Evolutionary conservation across 2,797 vertebrate species (phyloP).

Genomic region (Alcedo quadribrachys): DNA sequence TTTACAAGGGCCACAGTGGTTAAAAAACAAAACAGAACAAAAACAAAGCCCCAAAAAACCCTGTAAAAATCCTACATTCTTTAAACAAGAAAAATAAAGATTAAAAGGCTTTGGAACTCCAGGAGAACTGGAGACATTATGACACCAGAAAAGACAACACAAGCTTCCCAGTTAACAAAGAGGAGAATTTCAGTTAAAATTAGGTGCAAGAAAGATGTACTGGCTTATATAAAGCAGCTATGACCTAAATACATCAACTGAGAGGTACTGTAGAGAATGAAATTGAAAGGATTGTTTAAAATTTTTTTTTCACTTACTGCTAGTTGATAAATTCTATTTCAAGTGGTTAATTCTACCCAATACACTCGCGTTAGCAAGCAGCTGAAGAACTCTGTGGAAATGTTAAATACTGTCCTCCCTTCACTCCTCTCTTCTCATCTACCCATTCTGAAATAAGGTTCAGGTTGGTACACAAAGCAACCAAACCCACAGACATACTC

Average conservation of each 20-base stretch:
- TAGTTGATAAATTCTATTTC: neutral
- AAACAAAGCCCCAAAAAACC: too few species aligned
- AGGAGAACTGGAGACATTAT: rapidly evolving
- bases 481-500: neutral
- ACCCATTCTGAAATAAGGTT: neutral
- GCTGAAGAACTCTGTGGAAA: neutral
- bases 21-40: neutral
- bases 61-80: rapidly evolving
- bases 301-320: neutral
- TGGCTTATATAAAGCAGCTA: neutral
- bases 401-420: neutral
- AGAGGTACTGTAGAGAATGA: neutral
- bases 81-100: neutral
- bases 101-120: neutral
- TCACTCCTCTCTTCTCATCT: neutral
- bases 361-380: neutral
- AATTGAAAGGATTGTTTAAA: neutral
- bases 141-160: neutral
- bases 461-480: neutral
- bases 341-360: neutral
- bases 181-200: neutral
- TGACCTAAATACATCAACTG: neutral
- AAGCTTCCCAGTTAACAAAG: neutral
- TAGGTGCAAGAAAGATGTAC: neutral
- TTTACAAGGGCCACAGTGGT: neutral